Evolutionary conservation across 2,888 invertebrate species (phyloP).

Genomic region (Napeogenes inachia): DNA sequence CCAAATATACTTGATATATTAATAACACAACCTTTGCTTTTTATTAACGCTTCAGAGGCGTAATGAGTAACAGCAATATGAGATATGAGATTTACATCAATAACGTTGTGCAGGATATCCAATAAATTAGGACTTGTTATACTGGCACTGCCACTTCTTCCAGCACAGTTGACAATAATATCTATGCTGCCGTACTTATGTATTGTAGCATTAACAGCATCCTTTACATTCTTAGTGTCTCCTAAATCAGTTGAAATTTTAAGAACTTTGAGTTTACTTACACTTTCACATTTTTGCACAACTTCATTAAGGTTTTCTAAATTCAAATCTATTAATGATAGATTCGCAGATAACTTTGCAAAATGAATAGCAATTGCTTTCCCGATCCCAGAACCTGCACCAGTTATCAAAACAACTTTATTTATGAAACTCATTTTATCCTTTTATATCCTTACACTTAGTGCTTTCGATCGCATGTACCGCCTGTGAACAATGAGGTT

Average conservation of each 20-base stretch:
- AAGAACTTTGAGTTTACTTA: slow-evolving; percentile 7
- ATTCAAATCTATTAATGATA: not conserved
- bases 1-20: not conserved
- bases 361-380: not conserved
- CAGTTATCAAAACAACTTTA: slow-evolving; percentile 1
- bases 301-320: not conserved
- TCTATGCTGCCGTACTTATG: slow-evolving; percentile 8
- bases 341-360: not conserved
- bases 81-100: not conserved
- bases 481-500: too few relatives aligned
- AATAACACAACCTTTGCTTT: slow-evolving; percentile 4
- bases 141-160: not conserved
- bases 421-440: not conserved
- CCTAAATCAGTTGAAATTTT: slow-evolving; percentile 4
- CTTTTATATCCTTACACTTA: too few relatives aligned
- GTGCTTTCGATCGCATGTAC: too few relatives aligned
- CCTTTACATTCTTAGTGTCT: slow-evolving; percentile 6
- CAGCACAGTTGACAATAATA: slow-evolving; percentile 10
- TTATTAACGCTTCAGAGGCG: not conserved
- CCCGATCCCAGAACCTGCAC: too few relatives aligned
- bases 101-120: not conserved
- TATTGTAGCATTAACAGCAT: slow-evolving; percentile 5
- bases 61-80: not conserved
- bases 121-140: not conserved
- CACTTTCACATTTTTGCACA: slow-evolving; percentile 8